Conservation (phyloP, 2,888 invertebrate species). For the Crioceris asparagi region DNA sequence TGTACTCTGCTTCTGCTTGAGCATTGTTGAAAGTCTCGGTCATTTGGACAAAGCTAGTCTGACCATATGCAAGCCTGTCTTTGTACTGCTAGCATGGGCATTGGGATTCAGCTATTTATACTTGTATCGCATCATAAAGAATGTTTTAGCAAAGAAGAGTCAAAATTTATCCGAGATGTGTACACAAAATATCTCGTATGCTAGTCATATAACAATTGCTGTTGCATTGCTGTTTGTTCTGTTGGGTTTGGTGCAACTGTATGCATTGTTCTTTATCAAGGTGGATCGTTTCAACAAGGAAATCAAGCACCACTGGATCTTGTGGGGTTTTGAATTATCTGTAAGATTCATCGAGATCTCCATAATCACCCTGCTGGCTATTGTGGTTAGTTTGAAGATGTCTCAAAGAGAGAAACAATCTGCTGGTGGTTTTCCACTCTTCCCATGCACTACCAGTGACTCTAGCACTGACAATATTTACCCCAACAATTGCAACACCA, state of each 20-base stretch:
- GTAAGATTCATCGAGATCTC: conserved; percentile 76
- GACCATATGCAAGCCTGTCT: conserved; percentile 74
- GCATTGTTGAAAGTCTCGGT: conserved; percentile 56
- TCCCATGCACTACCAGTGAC: conserved; percentile 74
- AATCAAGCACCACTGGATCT: conserved; percentile 72
- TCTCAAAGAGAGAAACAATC: conserved; percentile 63
- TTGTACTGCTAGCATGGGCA: conserved; percentile 73
- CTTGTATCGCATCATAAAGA: conserved; percentile 67
- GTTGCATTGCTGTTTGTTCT: conserved; percentile 76
- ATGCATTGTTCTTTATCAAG: conserved; percentile 61
- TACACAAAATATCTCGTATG: conserved; percentile 68
- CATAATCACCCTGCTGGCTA: conserved; percentile 76
- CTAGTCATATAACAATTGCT: conserved; percentile 81
- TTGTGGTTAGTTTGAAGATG: conserved; percentile 63
- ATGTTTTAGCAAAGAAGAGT: conserved; percentile 62
- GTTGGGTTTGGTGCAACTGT: conserved; percentile 74
- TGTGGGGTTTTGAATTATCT: conserved; percentile 86
- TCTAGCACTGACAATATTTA: conserved; percentile 78
- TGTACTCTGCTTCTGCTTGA: conserved; percentile 68
- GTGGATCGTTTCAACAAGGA: conserved; percentile 41
- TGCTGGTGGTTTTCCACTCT: conserved; percentile 66
- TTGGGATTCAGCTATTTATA: conserved; percentile 78
- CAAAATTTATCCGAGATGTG: conserved; percentile 71
- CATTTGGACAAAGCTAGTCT: conserved; percentile 39
- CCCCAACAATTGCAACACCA: conserved; percentile 77